Evolutionary conservation across 2,113 vertebrate genomes (phyloP).

Genomic region (Chauna torquata): DNA sequence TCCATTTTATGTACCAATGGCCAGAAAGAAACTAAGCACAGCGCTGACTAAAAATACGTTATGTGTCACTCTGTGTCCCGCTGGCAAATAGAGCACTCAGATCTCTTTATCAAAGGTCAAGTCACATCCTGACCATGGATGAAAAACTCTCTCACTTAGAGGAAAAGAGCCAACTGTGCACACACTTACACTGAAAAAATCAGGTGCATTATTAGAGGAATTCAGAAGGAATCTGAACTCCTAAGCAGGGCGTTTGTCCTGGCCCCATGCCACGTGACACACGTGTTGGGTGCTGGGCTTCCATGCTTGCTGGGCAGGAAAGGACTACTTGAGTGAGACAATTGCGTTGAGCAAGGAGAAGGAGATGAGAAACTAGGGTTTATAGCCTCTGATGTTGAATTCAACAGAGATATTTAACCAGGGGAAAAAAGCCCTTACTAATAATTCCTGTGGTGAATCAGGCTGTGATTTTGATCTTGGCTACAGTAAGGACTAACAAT

Average conservation of each 20-base stretch:
- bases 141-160: not conserved
- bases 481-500: not conserved
- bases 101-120: constrained; percentile 35
- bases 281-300: not conserved
- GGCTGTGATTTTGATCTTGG: not conserved
- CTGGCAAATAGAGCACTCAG: not conserved
- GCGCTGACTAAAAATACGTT: not conserved
- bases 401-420: not conserved
- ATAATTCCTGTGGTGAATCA: not conserved
- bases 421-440: not conserved
- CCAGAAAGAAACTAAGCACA: not conserved
- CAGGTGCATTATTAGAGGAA: not conserved
- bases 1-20: not conserved
- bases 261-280: accelerated
- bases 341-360: not conserved
- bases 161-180: not conserved
- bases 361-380: not conserved
- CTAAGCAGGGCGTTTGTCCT: not conserved
- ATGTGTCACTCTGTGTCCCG: not conserved
- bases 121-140: not conserved
- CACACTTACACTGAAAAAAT: not conserved
- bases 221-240: not conserved
- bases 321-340: not conserved
- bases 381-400: not conserved
- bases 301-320: not conserved